Percentiles rank a stretch among this genome's conserved stretches.
phyloP scores from a whole-genome alignment of 2,113 vertebrate genomes.

The Toxotes jaculatrix region DNA sequence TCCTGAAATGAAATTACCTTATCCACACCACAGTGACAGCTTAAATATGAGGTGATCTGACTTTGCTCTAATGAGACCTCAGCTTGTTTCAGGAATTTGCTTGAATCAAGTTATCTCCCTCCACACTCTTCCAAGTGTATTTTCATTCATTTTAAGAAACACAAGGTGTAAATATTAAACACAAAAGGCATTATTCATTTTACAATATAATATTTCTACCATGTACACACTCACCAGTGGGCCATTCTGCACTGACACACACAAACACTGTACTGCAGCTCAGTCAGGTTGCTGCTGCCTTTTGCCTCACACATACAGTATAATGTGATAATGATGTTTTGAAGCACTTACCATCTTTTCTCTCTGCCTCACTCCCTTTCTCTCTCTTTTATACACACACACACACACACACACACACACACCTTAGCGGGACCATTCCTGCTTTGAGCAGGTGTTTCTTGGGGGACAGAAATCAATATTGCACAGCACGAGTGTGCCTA shows the following conservation, averaged over 20 bases:
- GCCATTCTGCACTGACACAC: neutral
- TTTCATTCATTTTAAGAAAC: slow-evolving; percentile 16
- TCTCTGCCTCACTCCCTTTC: neutral
- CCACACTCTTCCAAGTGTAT: neutral
- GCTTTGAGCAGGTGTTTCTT: slow-evolving; percentile 58
- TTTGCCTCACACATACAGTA: neutral
- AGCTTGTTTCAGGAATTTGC: neutral
- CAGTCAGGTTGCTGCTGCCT: slow-evolving; percentile 1
- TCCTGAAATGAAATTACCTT: slow-evolving; percentile 1
- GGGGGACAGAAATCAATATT: slow-evolving; percentile 56
- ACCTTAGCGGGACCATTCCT: slow-evolving; percentile 7
- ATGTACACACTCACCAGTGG: neutral
- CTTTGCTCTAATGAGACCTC: neutral
- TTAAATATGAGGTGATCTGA: neutral
- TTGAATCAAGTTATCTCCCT: slow-evolving; percentile 1
- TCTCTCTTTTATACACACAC: neutral
- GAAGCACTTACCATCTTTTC: neutral
- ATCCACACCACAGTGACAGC: slow-evolving; percentile 5
- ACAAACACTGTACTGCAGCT: neutral
- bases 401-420: slow-evolving; percentile 24
- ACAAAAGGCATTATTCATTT: slow-evolving; percentile 20
- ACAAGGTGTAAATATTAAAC: neutral
- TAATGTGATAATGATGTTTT: slow-evolving; percentile 43
- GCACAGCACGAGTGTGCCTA: slow-evolving; percentile 21
- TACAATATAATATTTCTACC: neutral